Evolutionary conservation across 2,797 vertebrate species (phyloP).

Genomic region (Potorous gilbertii): DNA sequence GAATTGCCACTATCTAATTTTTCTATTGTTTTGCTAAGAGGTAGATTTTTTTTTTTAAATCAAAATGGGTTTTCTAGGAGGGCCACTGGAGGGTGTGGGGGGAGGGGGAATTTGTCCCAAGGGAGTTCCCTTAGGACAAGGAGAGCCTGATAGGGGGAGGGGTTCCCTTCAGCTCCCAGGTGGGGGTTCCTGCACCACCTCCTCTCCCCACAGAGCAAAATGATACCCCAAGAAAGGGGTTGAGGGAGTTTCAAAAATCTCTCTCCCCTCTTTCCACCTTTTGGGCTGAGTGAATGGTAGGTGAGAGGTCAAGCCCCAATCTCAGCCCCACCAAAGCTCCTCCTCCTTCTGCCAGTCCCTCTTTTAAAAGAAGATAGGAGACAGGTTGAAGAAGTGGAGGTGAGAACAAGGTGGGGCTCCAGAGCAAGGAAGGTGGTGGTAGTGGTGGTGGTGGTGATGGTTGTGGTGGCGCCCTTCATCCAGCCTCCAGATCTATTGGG

Average conservation of each 20-base stretch:
- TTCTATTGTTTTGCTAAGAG: constrained; percentile 92
- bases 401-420: background rate
- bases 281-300: background rate
- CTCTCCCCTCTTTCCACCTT: constrained; percentile 37
- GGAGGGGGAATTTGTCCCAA: constrained; percentile 42
- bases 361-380: background rate
- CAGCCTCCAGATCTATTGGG: constrained; percentile 17
- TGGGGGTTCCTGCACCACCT: constrained; percentile 48
- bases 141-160: constrained; percentile 4
- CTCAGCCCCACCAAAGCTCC: background rate
- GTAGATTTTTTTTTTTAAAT: constrained; percentile 93
- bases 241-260: constrained; percentile 55
- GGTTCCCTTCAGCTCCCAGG: constrained; percentile 31
- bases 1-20: constrained; percentile 92
- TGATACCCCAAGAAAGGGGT: background rate
- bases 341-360: background rate
- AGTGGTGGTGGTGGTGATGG: background rate
- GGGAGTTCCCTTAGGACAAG: constrained; percentile 58
- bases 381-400: constrained; percentile 6
- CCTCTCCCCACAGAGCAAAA: constrained; percentile 13
- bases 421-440: constrained; percentile 13
- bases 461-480: background rate
- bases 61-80: constrained; percentile 84
- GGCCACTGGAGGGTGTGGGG: constrained; percentile 70
- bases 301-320: constrained; percentile 10